A percentile compares a stretch with the other conserved stretches of the same genome.
Evolutionary conservation across 2,113 vertebrate genomes (phyloP).

Genomic region (Typhlomys cinereus): DNA sequence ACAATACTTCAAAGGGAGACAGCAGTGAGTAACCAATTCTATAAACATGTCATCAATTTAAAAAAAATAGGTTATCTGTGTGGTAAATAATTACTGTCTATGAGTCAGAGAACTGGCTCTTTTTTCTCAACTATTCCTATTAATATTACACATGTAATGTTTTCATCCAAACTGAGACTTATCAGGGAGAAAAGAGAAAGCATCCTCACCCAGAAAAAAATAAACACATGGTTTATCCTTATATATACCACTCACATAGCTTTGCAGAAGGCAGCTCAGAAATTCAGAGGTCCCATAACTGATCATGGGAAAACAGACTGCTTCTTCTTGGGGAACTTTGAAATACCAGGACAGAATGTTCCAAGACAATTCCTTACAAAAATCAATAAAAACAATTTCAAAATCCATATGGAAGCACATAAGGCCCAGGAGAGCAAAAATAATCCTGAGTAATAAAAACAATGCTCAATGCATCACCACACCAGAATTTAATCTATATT

Average conservation of each 20-base stretch:
- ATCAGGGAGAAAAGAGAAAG: neutral
- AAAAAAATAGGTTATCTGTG: neutral
- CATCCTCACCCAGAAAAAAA: neutral
- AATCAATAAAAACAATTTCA: too few relatives aligned
- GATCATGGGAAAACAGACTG: neutral
- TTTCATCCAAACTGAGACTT: neutral
- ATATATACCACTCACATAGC: neutral
- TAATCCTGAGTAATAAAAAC: too few relatives aligned
- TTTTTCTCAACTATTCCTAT: neutral
- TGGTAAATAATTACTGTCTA: neutral
- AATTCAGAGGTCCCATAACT: neutral
- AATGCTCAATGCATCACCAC: too few relatives aligned
- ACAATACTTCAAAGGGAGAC: neutral
- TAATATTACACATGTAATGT: neutral
- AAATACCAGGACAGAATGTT: neutral
- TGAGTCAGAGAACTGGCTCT: neutral
- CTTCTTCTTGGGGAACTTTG: neutral
- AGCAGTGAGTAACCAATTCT: neutral
- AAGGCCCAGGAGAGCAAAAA: too few relatives aligned
- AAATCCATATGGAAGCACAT: too few relatives aligned
- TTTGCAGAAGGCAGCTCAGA: neutral
- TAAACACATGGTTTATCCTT: neutral
- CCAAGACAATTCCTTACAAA: too few relatives aligned
- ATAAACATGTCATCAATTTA: neutral
- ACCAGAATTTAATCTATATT: too few relatives aligned